A percentile compares a stretch with the other conserved stretches of the same genome.
These are phyloP conservation scores for Shargacucullia verbasci DNA, from an alignment of 2,888 invertebrate species.

Conservation along the genomic window DNA sequence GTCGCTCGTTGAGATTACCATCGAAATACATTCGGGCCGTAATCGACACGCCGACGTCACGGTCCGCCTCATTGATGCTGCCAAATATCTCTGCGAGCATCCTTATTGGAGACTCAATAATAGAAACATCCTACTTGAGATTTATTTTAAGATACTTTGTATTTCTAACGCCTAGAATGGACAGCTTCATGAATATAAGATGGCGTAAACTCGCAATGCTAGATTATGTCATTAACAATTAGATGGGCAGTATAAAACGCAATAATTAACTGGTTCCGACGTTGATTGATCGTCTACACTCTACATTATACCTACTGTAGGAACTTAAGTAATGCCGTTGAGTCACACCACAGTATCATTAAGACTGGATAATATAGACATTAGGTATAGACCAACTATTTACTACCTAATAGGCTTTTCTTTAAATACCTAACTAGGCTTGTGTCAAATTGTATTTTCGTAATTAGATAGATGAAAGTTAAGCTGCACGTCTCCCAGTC, in stretches of 20 bases:
- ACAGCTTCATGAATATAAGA: slow-evolving; percentile 53
- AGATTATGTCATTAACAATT: slow-evolving; percentile 54
- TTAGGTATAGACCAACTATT: too few relatives aligned
- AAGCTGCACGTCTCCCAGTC: too few relatives aligned
- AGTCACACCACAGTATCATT: slow-evolving; percentile 44
- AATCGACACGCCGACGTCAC: slow-evolving; percentile 82
- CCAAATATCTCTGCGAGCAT: slow-evolving; percentile 69
- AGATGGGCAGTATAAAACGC: slow-evolving; percentile 46
- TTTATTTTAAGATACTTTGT: slow-evolving; percentile 47
- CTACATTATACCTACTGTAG: too few relatives aligned
- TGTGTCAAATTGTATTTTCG: too few relatives aligned
- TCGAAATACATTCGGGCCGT: slow-evolving; percentile 81
- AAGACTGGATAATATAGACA: too few relatives aligned
- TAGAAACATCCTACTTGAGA: slow-evolving; percentile 47
- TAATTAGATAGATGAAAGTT: too few relatives aligned
- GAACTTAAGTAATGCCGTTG: slow-evolving; percentile 52
- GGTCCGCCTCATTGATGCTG: slow-evolving; percentile 73
- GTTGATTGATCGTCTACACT: slow-evolving; percentile 70
- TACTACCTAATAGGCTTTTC: too few relatives aligned
- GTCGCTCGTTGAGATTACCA: slow-evolving; percentile 79
- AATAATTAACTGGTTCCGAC: slow-evolving; percentile 72
- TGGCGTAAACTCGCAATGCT: slow-evolving; percentile 27
- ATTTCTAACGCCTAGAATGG: slow-evolving; percentile 39
- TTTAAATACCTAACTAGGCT: too few relatives aligned
- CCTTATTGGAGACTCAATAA: slow-evolving; percentile 48